Base-by-base conservation (phyloP, 2,888 invertebrate species). In the Bellardia pandia region DNA sequence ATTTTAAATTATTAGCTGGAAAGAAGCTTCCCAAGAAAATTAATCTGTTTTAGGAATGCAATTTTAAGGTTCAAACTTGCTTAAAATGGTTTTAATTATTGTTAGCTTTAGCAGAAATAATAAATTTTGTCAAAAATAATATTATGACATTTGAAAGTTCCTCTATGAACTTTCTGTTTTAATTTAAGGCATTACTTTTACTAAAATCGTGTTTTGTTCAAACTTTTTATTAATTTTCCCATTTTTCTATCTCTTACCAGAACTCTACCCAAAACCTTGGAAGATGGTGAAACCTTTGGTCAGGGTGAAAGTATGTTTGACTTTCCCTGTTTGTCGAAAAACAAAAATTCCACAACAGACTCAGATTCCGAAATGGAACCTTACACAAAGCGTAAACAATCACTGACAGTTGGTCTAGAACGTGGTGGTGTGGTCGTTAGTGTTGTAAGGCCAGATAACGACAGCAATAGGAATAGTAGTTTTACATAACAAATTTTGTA, bases 201-300 rank as follows among this genome's bases (percentile, higher is more conserved):
- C 37, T 37, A 37, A 4, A 37, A 37, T 37, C 37, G 37, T 45
- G 7, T 9, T 0, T 45, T 11, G 2, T 45, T 14, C 3, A 48
- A 42, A 76, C 23, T 6, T 48, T 66, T 48, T 13, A 11, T 56
- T 5, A 8, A 30, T n/a, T 56, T 66, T 78, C 48, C 51, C 8
- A 56, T 13, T 14, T 8, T 8, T 45, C 45, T 5, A 37, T 37
- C 5, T 37, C 6, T 51, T 80, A 77, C 3, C 53, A 93, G 94
- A 89, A 94, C 94, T 30, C 92, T 95, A 58, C 95, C 96, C 7
- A 94, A 95, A 30, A 95, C 95, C 1, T 91, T 95, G 33, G 94
- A 95, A 89, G 95, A 95, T 89, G 95, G 95, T 1, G 95, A 95
- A 91, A 91, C 93, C 37, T 95, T 95, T 91, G 95, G 95, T 40